These are phyloP conservation scores for Portevinia maculata DNA, from an alignment of 2,888 invertebrate species.

Conservation along the genomic window DNA sequence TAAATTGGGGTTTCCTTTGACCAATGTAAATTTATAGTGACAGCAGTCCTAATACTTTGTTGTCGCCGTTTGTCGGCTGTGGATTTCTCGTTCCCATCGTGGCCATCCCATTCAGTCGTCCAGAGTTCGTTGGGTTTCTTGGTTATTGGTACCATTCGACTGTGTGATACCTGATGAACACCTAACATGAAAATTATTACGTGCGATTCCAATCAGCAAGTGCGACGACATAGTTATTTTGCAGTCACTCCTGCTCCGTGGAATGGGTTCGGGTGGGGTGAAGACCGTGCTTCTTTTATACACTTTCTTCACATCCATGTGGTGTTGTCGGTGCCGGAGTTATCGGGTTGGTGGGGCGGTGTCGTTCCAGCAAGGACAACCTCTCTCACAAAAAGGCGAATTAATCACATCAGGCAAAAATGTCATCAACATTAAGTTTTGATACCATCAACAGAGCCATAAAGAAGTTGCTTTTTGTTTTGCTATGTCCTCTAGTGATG, in stretches of 20 bases:
- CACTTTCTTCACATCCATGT: constrained; percentile 26
- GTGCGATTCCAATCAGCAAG: constrained; percentile 66
- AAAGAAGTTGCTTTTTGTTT: constrained; percentile 70
- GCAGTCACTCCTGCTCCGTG: constrained; percentile 32
- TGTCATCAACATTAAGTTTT: constrained; percentile 74
- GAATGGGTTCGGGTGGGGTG: not conserved
- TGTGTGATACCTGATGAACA: constrained; percentile 59
- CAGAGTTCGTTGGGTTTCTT: constrained; percentile 37
- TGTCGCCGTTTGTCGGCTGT: not conserved
- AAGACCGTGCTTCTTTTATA: constrained; percentile 42
- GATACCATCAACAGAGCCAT: constrained; percentile 73
- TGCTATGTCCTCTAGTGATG: constrained; percentile 29
- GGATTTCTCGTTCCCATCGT: constrained; percentile 1
- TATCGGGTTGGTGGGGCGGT: not conserved
- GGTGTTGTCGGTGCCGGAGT: not conserved
- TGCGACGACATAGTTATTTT: constrained; percentile 61
- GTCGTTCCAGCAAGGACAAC: constrained; percentile 58
- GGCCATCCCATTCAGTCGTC: constrained; percentile 2
- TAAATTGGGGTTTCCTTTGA: constrained; percentile 37
- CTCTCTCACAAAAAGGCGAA: constrained; percentile 69
- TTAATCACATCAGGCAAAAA: constrained; percentile 75
- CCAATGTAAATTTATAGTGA: constrained; percentile 24
- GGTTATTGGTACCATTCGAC: constrained; percentile 45
- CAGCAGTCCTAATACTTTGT: constrained; percentile 23
- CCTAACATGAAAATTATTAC: constrained; percentile 67